Conservation (phyloP, 2,797 vertebrate species). For the Sylvia borin region DNA sequence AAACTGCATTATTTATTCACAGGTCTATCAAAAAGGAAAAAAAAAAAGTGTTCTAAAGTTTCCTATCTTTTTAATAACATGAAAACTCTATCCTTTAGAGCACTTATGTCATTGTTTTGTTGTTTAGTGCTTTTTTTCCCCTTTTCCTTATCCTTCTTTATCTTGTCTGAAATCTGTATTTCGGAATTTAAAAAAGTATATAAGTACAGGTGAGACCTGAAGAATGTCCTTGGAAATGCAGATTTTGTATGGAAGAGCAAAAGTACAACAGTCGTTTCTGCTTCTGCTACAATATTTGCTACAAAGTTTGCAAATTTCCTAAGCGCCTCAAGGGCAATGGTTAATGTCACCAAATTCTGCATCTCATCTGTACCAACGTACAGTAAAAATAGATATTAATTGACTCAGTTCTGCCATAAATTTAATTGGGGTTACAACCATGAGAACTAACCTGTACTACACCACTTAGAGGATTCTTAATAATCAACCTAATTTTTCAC, state of each 20-base stretch:
- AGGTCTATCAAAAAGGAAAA: neutral
- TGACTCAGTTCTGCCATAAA: neutral
- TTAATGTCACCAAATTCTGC: neutral
- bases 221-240: neutral
- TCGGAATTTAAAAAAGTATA: neutral
- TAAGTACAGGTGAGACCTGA: neutral
- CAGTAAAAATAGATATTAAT: neutral
- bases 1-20: neutral
- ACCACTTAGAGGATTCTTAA: neutral
- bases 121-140: accelerated
- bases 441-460: neutral
- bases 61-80: neutral
- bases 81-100: neutral
- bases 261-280: neutral
- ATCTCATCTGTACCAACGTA: neutral
- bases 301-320: neutral
- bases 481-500: neutral
- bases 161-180: neutral
- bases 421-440: neutral
- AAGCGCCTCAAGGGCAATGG: neutral
- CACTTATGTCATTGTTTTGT: neutral
- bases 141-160: neutral
- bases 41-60: neutral
- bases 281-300: neutral
- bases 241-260: neutral